Evolutionary conservation across 92 coral and sea anemone species (phyloP), one percentile per base, ranked within the genome.

Genomic region (Paragorgia papillata): DNA sequence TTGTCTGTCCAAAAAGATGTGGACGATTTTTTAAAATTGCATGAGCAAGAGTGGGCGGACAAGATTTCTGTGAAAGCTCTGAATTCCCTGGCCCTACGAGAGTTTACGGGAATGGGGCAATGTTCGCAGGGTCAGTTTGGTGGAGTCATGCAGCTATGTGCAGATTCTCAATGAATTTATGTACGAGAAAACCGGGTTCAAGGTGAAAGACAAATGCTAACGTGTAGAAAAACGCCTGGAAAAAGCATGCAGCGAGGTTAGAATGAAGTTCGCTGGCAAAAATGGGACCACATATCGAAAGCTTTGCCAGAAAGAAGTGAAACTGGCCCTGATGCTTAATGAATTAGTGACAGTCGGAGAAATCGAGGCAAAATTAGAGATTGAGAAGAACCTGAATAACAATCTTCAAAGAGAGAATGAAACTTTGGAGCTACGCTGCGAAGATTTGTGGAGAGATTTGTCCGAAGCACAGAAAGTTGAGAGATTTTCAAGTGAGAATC

Each of bases 221-320:
- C 74, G 78, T 37, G 66, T 80, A 2, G 73, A 80, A 67, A 67
- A 66, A 19, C 84, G 84, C 15, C 43, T 80, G 54, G 69, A 75
- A 26, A 35, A 65, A 65, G n/a, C n/a, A n/a, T n/a, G n/a, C n/a
- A n/a, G n/a, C n/a, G n/a, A n/a, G n/a, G n/a, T n/a, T n/a, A n/a
- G 73, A 17, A 22, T 22, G 34, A 80, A 69, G 20, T 69, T 80
- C 69, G 56, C 26, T 54, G 79, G 79, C 18, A 58, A 58, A 32
- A 80, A 34, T 80, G 85, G 85, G 26, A 34, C 59, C 8, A 71
- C 70, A 0, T 80, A 80, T 59, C 39, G 79, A 26, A 57, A 58
- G 2, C 70, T 69, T 1, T 41, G 70, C 7, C 53, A 69, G 57
- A 69, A n/a, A 22, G 85, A 57, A n/a, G 24, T 56, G 20, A 32